These are phyloP conservation scores for Euphydryas editha DNA, from an alignment of 2,888 invertebrate genomes.

Conservation along the genomic window DNA sequence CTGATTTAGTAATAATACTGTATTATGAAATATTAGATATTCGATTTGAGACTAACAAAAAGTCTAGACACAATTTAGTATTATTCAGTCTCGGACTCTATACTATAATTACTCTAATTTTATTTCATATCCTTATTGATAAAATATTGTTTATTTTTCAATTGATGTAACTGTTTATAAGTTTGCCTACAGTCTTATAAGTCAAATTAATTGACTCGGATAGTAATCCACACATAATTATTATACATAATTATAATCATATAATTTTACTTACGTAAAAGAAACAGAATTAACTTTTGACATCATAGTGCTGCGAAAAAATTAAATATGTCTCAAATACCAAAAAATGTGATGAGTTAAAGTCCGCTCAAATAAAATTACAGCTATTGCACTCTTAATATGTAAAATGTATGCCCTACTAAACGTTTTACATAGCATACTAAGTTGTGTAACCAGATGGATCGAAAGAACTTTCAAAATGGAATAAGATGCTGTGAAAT, in stretches of 20 bases:
- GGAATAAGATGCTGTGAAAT: conserved; percentile 76
- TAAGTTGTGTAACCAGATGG: conserved; percentile 57
- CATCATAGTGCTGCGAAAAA: too few species aligned
- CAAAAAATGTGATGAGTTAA: neutral
- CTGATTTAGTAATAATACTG: conserved; percentile 62
- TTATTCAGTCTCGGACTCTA: neutral
- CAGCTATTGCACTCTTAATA: neutral
- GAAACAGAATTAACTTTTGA: neutral
- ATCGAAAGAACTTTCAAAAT: conserved; percentile 75
- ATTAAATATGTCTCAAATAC: too few species aligned
- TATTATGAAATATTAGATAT: conserved; percentile 31
- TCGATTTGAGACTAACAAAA: conserved; percentile 13
- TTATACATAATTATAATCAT: too few species aligned
- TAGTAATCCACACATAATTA: too few species aligned
- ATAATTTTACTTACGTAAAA: neutral
- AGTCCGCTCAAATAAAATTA: neutral
- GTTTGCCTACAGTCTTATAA: too few species aligned
- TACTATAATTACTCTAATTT: neutral
- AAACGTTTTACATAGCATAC: conserved; percentile 15
- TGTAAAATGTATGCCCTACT: conserved; percentile 1
- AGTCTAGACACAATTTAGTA: conserved; percentile 22
- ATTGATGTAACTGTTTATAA: neutral
- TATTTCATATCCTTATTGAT: neutral
- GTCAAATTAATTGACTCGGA: too few species aligned
- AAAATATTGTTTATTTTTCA: neutral